Base-by-base conservation (phyloP, 2,797 vertebrate species). In the Alauda arvensis region DNA sequence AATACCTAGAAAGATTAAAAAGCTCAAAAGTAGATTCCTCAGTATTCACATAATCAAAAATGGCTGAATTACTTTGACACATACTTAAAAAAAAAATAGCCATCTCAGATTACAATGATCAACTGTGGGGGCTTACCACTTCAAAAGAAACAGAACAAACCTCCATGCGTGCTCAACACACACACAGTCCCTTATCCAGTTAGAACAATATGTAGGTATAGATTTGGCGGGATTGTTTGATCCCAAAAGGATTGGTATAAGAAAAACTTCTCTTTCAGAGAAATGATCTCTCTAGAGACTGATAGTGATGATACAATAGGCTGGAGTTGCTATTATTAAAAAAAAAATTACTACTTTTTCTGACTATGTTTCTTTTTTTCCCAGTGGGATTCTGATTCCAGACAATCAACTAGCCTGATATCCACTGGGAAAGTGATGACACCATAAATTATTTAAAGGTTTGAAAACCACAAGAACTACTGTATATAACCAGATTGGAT, bases 401-500 rank as follows among this genome's bases (percentile, higher is more conserved):
- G 96, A 94, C 92, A 92, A 90, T 95, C 94, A 93, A 93, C 92
- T 91, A 90, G 92, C 83, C 93, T 95, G 96, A 94, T 95, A 96
- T 96, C 96, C 95, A 94, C 95, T 90, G 95, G 94, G 96, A 93
- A 95, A 96, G 96, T 83, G 95, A 97, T 96, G 96, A 96, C 95
- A 96, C 94, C 95, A 96, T 97, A 95, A 97, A 97, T 97, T 97
- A 97, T 97, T 97, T 95, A 97, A 95, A 96, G 94, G 88, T 93
- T 97, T 96, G 96, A 95, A 96, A 97, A 96, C 96, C 96, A 96
- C 90, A 86, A 94, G 95, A 94, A 96, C 93, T 95, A 95, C 95
- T 95, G 94, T 95, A 96, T 96, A 96, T 96, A 96, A 95, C 96
- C 94, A 96, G 96, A 97, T 96, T 97, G 96, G 96, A 97, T 95